Evolutionary conservation across 1,140 invertebrate genomes (phyloP).

Genomic region (Hirudo medicinalis): DNA sequence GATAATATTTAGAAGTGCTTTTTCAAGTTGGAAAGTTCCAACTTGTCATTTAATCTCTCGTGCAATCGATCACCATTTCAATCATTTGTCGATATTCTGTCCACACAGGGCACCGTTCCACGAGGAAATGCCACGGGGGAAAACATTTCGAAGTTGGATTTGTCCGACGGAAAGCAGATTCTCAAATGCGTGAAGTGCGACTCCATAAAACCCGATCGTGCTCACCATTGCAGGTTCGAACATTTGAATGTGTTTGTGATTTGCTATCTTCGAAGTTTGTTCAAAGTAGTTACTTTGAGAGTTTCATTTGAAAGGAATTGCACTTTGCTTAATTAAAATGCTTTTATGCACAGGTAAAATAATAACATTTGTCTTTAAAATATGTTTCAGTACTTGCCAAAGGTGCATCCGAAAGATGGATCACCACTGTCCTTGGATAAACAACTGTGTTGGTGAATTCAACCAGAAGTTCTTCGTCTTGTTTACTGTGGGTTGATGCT

Average conservation of each 20-base stretch:
- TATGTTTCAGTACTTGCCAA: conserved; percentile 39
- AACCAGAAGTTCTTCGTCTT: conserved; percentile 99
- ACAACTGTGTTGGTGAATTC: conserved; percentile 97
- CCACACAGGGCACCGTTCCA: conserved; percentile 74
- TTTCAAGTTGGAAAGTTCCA: no score
- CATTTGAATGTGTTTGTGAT: neutral
- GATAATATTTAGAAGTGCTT: no score
- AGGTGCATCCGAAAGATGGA: conserved; percentile 95
- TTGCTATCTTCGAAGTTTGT: no score
- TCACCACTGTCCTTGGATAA: conserved; percentile 94
- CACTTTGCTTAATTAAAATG: neutral
- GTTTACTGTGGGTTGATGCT: conserved; percentile 68
- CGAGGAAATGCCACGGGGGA: conserved; percentile 96
- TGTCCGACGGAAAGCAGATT: conserved; percentile 79
- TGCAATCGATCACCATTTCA: no score
- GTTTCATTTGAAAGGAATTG: no score
- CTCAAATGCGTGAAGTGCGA: conserved; percentile 98
- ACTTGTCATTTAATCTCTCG: no score
- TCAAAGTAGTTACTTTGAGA: neutral
- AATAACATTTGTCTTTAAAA: neutral
- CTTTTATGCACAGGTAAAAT: neutral
- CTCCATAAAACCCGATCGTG: conserved; percentile 93
- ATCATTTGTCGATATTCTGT: no score
- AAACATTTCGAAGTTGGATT: conserved; percentile 86
- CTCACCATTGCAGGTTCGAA: conserved; percentile 93